Evolutionary conservation across 2,797 vertebrate genomes (phyloP), one percentile per base, ranked within the genome.

Genomic region (Hydrophis major): DNA sequence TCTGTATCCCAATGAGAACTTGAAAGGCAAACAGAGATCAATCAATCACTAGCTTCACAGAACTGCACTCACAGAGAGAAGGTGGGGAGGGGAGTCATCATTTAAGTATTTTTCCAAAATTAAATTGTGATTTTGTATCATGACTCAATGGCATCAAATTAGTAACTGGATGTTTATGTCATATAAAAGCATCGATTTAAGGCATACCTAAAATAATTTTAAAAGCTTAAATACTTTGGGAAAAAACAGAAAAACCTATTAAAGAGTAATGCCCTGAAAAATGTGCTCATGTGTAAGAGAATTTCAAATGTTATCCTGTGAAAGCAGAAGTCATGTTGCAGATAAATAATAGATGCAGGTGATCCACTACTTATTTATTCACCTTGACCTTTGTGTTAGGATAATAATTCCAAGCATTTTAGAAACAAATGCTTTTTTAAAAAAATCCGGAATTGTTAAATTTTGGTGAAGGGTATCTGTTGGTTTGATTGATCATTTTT

Each of bases 401-500:
- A 78, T 91, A 47, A 32, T 0, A 56, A 4, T 18, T 13, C 6
- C 0, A 1, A 89, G 69, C 89, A 61, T 18, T 78, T 95, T 93
- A 95, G 87, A 92, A 25, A 94, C 18, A 92, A 0, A 4, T 92
- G 13, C 22, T 94, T 88, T 91, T 91, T 93, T 89, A 37, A 47
- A 55, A 53, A 56, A 83, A 42, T 47, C 27, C 90, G 87, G 25
- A 87, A 53, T 92, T 94, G 89, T 94, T 74, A 95, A 90, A 32
- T 92, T 90, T 89, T 32, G 28, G 27, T 74, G 37, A 90, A 86
- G 16, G 8, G 37, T 78, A 20, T 11, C 18, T 83, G 66, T 74
- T 74, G n/a, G 20, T 47, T 12, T 83, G 74, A 56, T 95, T 95
- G 93, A 94, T 3, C 2, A 53, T 94, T 97, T 53, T 90, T 94